Evolutionary conservation across 2,113 vertebrate species (phyloP), one percentile per base, ranked within the genome.

Genomic region (Thinocorus orbignyianus): DNA sequence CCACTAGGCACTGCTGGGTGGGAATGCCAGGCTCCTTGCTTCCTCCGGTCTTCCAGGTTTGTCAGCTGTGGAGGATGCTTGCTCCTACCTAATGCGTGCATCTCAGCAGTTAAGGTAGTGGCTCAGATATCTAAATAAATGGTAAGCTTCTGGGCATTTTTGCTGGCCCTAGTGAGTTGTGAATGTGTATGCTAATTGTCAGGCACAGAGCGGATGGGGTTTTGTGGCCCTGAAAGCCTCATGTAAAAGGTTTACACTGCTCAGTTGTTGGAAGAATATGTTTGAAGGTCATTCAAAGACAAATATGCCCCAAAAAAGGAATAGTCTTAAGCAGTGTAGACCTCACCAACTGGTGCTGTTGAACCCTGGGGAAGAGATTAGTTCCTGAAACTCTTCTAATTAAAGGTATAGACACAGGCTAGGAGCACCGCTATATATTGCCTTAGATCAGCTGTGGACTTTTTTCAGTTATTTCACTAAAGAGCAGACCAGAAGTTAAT

Each of bases 41-140:
- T 85, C 54, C 33, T 4, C 33, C 78, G 44, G 70, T 18, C 12
- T 81, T 26, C 31, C 44, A n/a, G 24, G 18, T 57, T 22, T 31
- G 13, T 8, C 0, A 0, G 16, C 16, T 11, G 6, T 6, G 7
- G 33, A 28, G 28, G n/a, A 46, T 7, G 16, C 15, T 62, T 62
- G 24, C 37, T 86, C 25, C 44, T 26, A 24, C 57, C 10, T 24
- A 35, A 3, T 6, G 2, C 76, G 26, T 3, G 18, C 19, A 48
- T 28, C 64, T 77, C 61, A 60, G 30, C 3, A 4, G 4, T 15
- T 46, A n/a, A 60, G 25, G 24, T 13, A n/a, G 18, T 37, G 23
- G 8, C 33, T 88, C 26, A 80, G 35, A 73, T 65, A 62, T 15
- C 44, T 37, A 73, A 80, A 85, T 76, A 90, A 71, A 79, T 61